A percentile compares a stretch with the other conserved stretches of the same genome.
Conservation (phyloP, 2,888 invertebrate genomes). For the Globia sparganii region DNA sequence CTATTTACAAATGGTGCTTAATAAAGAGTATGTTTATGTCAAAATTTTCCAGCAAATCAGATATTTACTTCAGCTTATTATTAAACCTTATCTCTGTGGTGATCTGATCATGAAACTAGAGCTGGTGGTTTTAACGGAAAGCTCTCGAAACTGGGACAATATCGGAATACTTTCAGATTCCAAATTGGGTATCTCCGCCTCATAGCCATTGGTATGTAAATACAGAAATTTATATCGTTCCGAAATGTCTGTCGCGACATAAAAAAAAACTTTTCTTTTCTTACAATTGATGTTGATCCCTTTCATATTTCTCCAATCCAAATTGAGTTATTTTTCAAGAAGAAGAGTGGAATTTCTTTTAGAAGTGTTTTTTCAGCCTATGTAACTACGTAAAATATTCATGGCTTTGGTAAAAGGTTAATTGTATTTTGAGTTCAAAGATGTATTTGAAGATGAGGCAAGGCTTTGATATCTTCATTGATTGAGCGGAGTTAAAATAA, state of each 20-base stretch:
- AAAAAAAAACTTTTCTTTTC: conserved; percentile 63
- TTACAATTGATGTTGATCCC: conserved; percentile 67
- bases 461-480: neutral
- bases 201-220: conserved; percentile 66
- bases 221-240: conserved; percentile 62
- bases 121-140: conserved; percentile 37
- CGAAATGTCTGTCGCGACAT: conserved; percentile 52
- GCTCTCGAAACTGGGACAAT: conserved; percentile 36
- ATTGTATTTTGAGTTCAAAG: conserved; percentile 37
- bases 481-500: neutral
- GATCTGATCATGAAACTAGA: conserved; percentile 4
- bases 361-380: conserved; percentile 23
- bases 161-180: conserved; percentile 58
- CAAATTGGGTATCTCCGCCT: conserved; percentile 59
- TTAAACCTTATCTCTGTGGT: neutral
- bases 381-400: conserved; percentile 38
- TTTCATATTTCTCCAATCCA: conserved; percentile 63
- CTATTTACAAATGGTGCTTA: neutral
- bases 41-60: neutral
- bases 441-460: neutral
- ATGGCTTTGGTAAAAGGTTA: conserved; percentile 25
- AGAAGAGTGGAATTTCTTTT: conserved; percentile 36
- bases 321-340: conserved; percentile 59
- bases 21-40: neutral
- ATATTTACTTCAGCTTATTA: neutral